A percentile compares a stretch with the other conserved stretches of the same genome.
phyloP scores from a whole-genome alignment of 2,888 invertebrate genomes.

The Limnephilus marmoratus region DNA sequence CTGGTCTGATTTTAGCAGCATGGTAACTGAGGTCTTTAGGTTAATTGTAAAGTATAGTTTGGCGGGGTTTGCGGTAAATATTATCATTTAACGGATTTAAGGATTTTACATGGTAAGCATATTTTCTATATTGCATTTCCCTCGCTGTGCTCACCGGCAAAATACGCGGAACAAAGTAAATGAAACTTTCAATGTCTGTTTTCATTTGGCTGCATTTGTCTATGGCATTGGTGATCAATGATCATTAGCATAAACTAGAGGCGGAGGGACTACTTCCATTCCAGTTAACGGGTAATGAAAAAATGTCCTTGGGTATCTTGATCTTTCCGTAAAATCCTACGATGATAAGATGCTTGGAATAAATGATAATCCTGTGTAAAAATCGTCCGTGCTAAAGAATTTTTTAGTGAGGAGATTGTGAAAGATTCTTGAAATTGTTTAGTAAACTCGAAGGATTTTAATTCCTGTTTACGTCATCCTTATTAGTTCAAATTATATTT shows the following conservation, averaged over 20 bases:
- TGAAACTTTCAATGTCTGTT: slow-evolving; percentile 47
- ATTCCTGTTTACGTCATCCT: neutral
- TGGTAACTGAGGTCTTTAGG: neutral
- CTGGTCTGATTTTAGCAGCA: neutral
- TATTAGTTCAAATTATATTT: neutral
- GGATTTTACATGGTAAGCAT: neutral
- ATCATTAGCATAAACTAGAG: slow-evolving; percentile 32
- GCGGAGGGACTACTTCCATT: neutral
- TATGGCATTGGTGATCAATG: slow-evolving; percentile 32
- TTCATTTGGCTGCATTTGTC: slow-evolving; percentile 43
- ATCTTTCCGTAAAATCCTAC: no score
- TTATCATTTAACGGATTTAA: neutral
- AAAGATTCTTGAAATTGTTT: neutral
- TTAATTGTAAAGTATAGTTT: neutral
- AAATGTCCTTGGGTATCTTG: neutral
- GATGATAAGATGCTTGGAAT: neutral
- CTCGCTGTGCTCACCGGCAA: neutral
- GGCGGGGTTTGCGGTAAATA: neutral
- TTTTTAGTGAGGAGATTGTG: no score
- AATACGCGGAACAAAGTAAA: slow-evolving; percentile 37
- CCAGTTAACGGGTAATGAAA: neutral
- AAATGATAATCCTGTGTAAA: neutral
- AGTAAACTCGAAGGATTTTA: neutral
- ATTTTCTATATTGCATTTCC: neutral
- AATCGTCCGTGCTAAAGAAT: no score